Base-by-base conservation (phyloP, 2,113 vertebrate species). In the Geothlypis trichas region DNA sequence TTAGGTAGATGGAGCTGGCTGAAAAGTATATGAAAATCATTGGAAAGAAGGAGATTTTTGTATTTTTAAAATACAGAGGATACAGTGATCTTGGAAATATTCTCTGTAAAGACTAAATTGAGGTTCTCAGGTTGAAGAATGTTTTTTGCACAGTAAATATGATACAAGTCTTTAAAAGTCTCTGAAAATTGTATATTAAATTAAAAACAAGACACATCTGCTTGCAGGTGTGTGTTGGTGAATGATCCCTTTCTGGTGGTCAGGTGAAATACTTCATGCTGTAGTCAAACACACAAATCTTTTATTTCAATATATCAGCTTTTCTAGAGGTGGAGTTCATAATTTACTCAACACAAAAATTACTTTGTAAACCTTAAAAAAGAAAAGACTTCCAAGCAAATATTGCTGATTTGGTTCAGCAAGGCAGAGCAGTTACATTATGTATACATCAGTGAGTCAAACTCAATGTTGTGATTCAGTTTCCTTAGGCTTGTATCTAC, bases 111-210 rank as follows among this genome's bases (percentile, higher is more conserved):
- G 21, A 63, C 17, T 20, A 76, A 37, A 33, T 35, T 96, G 95
- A 96, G 52, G 39, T 96, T 97, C 91, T 75, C 62, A 86, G 49
- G 54, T 46, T 87, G 76, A 83, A 96, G 96, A 65, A 27, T 3
- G 0, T 7, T 84, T 86, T 67, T 72, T 72, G 17, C 12, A 9
- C 15, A 55, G 7, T 41, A 72, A 92, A 67, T 37, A 44, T 3
- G 9, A 52, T 13, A 22, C 0, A 11, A 69, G 12, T 62, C 27
- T 84, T 94, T 30, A 39, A 74, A 84, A 80, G 26, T 51, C 20
- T 62, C 47, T 54, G 22, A 35, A 76, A 83, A 49, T 33, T 19
- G 2, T 35, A 8, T 33, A 5, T 67, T 58, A 62, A 84, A 30
- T 44, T 46, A 52, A 57, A 92, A 55, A 0, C 2, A 8, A 6